phyloP scores from a whole-genome alignment of 2,113 vertebrate genomes.

The Chamaetylas fuelleborni region DNA sequence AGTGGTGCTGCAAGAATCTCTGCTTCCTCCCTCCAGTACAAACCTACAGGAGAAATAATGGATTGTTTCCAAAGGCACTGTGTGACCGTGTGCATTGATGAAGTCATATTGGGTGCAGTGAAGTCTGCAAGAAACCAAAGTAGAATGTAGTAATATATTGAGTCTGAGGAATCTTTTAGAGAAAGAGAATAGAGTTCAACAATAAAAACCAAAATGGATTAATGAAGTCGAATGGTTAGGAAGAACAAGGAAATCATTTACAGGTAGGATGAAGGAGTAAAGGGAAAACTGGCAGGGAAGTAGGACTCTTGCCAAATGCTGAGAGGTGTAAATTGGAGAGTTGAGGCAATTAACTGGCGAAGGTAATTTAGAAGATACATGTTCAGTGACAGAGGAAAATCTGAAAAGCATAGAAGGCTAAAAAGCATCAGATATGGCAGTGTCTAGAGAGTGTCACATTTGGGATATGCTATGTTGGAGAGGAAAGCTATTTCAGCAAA shows the following conservation, averaged over 20 bases:
- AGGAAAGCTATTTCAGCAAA: neutral
- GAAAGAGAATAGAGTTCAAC: neutral
- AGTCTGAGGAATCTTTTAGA: neutral
- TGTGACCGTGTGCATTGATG: neutral
- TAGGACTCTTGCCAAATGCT: neutral
- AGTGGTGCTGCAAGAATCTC: neutral
- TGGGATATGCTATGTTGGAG: neutral
- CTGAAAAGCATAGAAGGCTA: slow-evolving; percentile 15
- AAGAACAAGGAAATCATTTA: slow-evolving; percentile 2
- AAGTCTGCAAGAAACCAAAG: neutral
- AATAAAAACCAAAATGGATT: neutral
- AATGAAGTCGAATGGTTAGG: neutral
- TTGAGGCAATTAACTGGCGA: neutral
- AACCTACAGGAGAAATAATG: neutral
- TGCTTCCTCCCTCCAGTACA: neutral
- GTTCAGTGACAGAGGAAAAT: neutral
- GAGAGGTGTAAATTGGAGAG: neutral
- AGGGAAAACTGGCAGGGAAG: neutral
- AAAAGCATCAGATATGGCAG: neutral
- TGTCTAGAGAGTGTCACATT: neutral
- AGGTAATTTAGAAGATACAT: slow-evolving; percentile 13
- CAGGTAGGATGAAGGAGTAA: neutral
- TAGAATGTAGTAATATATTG: neutral
- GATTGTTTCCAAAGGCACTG: neutral
- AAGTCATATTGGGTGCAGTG: neutral